Evolutionary conservation across 2,888 invertebrate genomes (phyloP), one percentile per base, ranked within the genome.

Genomic region (Crioceris asparagi): DNA sequence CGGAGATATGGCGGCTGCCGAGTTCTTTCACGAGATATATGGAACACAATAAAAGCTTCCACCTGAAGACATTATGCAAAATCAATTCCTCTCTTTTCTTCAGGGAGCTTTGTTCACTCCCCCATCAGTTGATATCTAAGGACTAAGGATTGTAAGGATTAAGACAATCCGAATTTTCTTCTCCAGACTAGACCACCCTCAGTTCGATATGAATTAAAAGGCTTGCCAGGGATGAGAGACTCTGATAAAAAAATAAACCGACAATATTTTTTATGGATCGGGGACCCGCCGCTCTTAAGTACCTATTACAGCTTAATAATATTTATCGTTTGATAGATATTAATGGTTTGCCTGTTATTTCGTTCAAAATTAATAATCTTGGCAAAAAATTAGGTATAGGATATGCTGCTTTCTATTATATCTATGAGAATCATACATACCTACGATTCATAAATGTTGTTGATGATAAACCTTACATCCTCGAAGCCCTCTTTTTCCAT

Each of bases 11-110:
- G 39, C 52, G 51, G 48, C 52, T 53, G 52, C 50, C 49, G 55
- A 54, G 53, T 15, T 25, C 12, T 57, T 55, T 53, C 55, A 50
- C 54, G 55, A 60, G 60, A 64, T 64, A 64, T 64, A 63, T 64
- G 62, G 62, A 59, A 57, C 59, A 63, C 62, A 64, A 64, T 63
- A 63, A 64, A 64, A 62, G 52, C 59, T 57, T 33, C 62, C 62
- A 65, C 66, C 64, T 64, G 64, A 60, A 62, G 62, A 65, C 66
- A 64, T 66, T 66, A 66, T 66, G 65, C 65, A 66, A 66, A 66
- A 65, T 65, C 66, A 65, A 66, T 66, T 65, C 65, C 57, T 60
- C 55, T 60, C 60, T 55, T 57, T 55, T 54, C 55, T 52, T 51
- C 45, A 34, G 35, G 41, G 39, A 47, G 57, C 60, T 60, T 61